A percentile compares a stretch with the other conserved stretches of the same genome.
Conservation (phyloP, 2,113 vertebrate species). For the Orientallactaga bullata region DNA sequence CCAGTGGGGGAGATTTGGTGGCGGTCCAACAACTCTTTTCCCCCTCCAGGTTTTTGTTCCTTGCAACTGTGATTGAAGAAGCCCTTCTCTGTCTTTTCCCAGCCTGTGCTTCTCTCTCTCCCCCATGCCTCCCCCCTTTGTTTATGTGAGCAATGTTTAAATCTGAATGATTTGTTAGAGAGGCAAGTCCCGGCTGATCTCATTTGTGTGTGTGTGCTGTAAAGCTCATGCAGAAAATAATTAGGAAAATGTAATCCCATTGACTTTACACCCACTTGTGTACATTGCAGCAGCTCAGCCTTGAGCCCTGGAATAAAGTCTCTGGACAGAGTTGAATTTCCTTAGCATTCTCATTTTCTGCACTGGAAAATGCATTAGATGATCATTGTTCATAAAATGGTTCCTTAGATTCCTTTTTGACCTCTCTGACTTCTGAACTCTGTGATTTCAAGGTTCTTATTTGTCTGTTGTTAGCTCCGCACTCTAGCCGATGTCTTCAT, state of each 20-base stretch:
- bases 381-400: background rate
- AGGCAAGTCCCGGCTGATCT: conserved; percentile 89
- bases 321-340: conserved; percentile 54
- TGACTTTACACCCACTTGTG: conserved; percentile 89
- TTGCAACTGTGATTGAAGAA: conserved; percentile 89
- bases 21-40: conserved; percentile 90
- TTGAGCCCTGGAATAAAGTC: conserved; percentile 73
- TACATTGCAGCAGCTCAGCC: conserved; percentile 80
- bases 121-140: conserved; percentile 83
- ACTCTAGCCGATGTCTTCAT: background rate
- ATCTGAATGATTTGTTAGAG: conserved; percentile 90
- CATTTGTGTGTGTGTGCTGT: conserved; percentile 87
- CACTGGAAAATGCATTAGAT: background rate
- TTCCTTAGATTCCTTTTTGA: conserved; percentile 1
- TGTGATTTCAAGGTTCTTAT: background rate
- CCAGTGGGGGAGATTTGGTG: conserved; percentile 92
- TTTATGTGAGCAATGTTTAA: conserved; percentile 91
- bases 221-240: conserved; percentile 91
- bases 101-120: conserved; percentile 74
- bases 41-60: conserved; percentile 92
- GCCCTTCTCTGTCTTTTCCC: conserved; percentile 89
- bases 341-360: conserved; percentile 54
- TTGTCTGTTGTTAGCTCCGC: background rate
- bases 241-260: conserved; percentile 91
- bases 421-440: background rate